Base-by-base conservation (phyloP, 2,888 invertebrate genomes). In the Bombylius major region DNA sequence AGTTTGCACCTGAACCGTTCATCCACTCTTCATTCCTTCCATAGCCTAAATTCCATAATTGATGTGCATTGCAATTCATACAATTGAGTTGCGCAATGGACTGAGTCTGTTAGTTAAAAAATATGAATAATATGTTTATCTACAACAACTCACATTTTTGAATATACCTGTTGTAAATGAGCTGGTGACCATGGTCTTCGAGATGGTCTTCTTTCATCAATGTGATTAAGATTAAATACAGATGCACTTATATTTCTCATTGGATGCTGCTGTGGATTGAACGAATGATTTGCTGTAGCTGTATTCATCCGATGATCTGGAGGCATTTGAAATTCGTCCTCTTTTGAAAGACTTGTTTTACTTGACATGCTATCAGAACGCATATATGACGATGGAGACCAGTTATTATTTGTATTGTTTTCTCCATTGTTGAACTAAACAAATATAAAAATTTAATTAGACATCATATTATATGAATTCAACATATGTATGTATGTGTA, bases 61-160 rank as follows among this genome's bases (percentile, higher is more conserved):
- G 73, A 61, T 71, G 75, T 57, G 70, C 74, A 62, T 73, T 77
- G 61, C 81, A 82, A 50, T 77, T 76, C 36, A 78, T 78, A 61
- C 81, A 82, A 65, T 81, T 81, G 8, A 86, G 66, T 53, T 85
- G 84, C 0, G 84, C 84, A 78, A 84, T 78, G 0, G 86, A 86
- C 64, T 85, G 85, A 0, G 84, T 82, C 84, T 86, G 13, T 33
- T 46, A 45, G 23, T 23, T 23, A 23, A 23, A 44, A 54, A 44
- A 39, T 53, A 39, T 46, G 36, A 47, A 45, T 14, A 32, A 33
- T 53, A 23, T 23, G 23, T 23, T 23, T 23, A 23, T 3, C 23
- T 23, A 2, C 23, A 23, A 23, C 23, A 23, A 23, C 23, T n/a
- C 23, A 23, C 3, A 23, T 23, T 23, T 23, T 23, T 23, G 2